Base-by-base conservation (phyloP, 2,888 invertebrate species). In the Eutolmus rufibarbis region DNA sequence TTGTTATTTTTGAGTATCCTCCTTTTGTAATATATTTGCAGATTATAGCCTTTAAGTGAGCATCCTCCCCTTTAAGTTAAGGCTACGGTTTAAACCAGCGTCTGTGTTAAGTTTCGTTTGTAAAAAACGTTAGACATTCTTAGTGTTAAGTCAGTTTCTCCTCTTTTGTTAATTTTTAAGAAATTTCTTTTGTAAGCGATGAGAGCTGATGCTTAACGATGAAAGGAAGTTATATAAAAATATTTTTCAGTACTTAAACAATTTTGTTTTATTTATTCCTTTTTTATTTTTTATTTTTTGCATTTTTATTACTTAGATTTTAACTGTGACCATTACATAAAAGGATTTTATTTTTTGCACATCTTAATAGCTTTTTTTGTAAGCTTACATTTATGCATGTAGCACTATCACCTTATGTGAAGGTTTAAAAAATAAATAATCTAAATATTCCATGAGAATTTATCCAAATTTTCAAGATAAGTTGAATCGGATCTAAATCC, bases 31-130 rank as follows among this genome's bases (percentile, higher is more conserved):
- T 81, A 81, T 81, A 81, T 23, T 56, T 31, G 28, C 51, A 28
- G 66, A 82, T 57, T 57, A 66, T 82, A 82, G 57, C 2, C 19
- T 57, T 34, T 57, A 66, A 82, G 31, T 82, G 40, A 66, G 14
- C 34, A 76, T 76, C 40, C 34, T 14, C 28, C 28, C 19, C 23
- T 78, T 78, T 82, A 31, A 51, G 23, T 81, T 81, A 31, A 81
- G 78, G 16, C 43, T 56, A 82, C 28, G 19, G 46, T n/a, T 46
- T 8, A 46, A 79, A 12, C 40, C 46, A 28, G 19, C 46, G 46
- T 74, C 85, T 85, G 82, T 85, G 85, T 85, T 85, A 85, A 85
- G 85, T 85, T 85, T 74, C 34, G 57, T 43, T 46, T 74, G 85
- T 85, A 74, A 85, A 51, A 46, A 85, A 84, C 34, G 43, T 46